Evolutionary conservation across 1,140 invertebrate genomes (phyloP), one percentile per base, ranked within the genome.

Genomic region (Magallana gigas): DNA sequence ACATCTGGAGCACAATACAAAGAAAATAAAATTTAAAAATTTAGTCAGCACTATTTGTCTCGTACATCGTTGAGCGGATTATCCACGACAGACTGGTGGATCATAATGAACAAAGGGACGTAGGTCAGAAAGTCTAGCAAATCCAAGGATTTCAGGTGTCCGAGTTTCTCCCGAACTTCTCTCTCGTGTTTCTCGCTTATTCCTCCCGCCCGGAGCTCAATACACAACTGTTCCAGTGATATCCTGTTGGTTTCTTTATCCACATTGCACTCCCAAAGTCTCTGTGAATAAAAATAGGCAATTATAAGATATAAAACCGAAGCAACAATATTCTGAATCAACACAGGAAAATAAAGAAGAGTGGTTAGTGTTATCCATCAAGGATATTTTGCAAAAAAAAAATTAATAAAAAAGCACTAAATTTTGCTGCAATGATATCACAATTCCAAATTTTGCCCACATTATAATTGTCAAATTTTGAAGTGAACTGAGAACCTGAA

Each of bases 111-210:
- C 29, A 94, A 88, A 23, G 94, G 94, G 56, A 94, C 89, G 89
- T 94, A 94, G 57, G 93, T 93, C 57, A 94, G 89, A 85, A 94
- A 94, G 88, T 94, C 94, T 29, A 94, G 88, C n/a, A 94, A 88
- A 88, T 94, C 94, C 11, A 94, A 83, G 4, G 91, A 88, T n/a
- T 88, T 81, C 60, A 93, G 82, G 85, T 93, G 92, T 23, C 90
- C 64, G 6, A 94, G 90, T 90, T 91, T 93, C 23, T 91, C 86
- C 0, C 91, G 85, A 0, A 94, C 93, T 83, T 94, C 90, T 29
- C 83, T 56, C 86, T 94, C 92, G 85, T 94, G 92, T 80, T 91
- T 83, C 8, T 71, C 82, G 86, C 93, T 94, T 14, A 94, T 91
- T 0, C 94, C 94, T n/a, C 93, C 94, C 5, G 93, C 93, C 82